These are phyloP conservation scores for Cheilosia scutellata DNA, from an alignment of 2,888 invertebrate genomes.

Conservation along the genomic window DNA sequence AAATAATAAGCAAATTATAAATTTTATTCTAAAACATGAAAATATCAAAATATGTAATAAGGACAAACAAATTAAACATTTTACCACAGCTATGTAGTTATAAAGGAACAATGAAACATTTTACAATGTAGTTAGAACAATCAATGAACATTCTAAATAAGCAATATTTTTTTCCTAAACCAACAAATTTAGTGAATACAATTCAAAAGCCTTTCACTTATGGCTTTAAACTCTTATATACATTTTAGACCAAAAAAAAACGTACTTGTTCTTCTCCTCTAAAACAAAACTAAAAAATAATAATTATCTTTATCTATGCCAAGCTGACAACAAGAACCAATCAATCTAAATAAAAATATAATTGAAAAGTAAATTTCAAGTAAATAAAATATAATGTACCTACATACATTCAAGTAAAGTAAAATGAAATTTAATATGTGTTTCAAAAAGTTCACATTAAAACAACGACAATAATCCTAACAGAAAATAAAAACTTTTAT, in stretches of 20 bases:
- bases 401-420: constrained; percentile 17
- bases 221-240: constrained; percentile 68
- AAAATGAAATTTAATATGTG: constrained; percentile 63
- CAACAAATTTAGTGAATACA: constrained; percentile 41
- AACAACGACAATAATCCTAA: constrained; percentile 75
- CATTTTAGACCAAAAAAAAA: constrained; percentile 25
- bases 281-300: constrained; percentile 14
- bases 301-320: constrained; percentile 22
- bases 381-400: constrained; percentile 16
- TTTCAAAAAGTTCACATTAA: constrained; percentile 33
- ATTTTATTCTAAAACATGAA: not conserved
- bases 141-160: constrained; percentile 71
- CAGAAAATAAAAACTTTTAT: constrained; percentile 29
- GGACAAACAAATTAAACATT: not conserved
- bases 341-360: constrained; percentile 20
- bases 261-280: constrained; percentile 46
- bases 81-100: constrained; percentile 14
- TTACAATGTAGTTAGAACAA: constrained; percentile 74
- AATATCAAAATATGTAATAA: not conserved
- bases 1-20: not conserved
- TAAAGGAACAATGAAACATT: constrained; percentile 42
- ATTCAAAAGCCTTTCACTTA: constrained; percentile 56
- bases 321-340: constrained; percentile 67
- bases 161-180: constrained; percentile 71
- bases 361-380: constrained; percentile 5